Evolutionary conservation across 2,113 vertebrate species (phyloP).

Genomic region (Elephantulus edwardii): DNA sequence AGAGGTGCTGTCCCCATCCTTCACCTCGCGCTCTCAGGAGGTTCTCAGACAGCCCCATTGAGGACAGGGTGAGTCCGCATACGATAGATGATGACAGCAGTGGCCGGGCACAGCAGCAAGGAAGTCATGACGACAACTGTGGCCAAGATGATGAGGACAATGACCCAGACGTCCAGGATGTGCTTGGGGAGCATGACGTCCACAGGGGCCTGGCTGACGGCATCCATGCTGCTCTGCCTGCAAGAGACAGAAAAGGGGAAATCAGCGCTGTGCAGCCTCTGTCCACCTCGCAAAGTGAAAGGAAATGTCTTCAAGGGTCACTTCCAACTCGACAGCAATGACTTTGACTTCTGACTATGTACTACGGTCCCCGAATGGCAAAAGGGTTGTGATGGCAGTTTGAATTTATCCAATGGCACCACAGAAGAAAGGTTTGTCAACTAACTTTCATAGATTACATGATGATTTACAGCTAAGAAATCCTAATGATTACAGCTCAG

Average conservation of each 20-base stretch:
- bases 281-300: not conserved
- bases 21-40: not conserved
- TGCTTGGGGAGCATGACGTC: constrained; percentile 80
- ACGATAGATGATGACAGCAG: constrained; percentile 85
- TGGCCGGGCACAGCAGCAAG: constrained; percentile 86
- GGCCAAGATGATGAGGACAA: constrained; percentile 87
- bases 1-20: not conserved
- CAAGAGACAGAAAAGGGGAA: constrained; percentile 47
- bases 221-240: constrained; percentile 78
- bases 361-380: not conserved
- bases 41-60: constrained; percentile 79
- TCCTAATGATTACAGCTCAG: not conserved
- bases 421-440: not conserved
- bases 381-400: not conserved
- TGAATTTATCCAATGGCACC: not conserved
- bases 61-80: constrained; percentile 84
- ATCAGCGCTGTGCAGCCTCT: not conserved
- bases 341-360: not conserved
- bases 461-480: no score
- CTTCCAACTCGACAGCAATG: not conserved
- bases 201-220: constrained; percentile 16
- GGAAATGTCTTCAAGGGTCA: not conserved
- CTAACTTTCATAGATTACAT: not conserved
- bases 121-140: constrained; percentile 88
- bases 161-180: constrained; percentile 88